These are phyloP conservation scores for Parapristionchus giblindavisi DNA, from an alignment of 2,888 invertebrate genomes.

Conservation along the genomic window DNA sequence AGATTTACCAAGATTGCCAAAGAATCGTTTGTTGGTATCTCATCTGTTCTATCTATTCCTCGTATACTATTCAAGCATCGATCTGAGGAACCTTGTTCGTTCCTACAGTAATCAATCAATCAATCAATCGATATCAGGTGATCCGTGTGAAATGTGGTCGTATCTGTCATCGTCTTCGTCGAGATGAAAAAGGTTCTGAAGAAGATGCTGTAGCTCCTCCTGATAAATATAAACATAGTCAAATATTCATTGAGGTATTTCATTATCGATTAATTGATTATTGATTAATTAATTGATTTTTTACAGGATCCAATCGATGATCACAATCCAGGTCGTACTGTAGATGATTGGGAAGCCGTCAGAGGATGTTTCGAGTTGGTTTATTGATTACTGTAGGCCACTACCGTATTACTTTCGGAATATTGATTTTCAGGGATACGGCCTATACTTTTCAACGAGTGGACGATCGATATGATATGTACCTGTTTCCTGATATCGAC, in stretches of 20 bases:
- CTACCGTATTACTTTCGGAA: too few relatives aligned
- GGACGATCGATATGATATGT: background rate
- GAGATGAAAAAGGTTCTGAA: too few relatives aligned
- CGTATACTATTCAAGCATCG: slow-evolving; percentile 3
- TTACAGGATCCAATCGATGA: slow-evolving; percentile 29
- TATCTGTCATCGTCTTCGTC: background rate
- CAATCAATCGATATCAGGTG: slow-evolving; percentile 30
- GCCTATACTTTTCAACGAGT: background rate
- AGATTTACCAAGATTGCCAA: background rate
- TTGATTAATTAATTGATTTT: slow-evolving; percentile 9
- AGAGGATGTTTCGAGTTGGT: slow-evolving; percentile 42
- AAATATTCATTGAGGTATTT: slow-evolving; percentile 37
- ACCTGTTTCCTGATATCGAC: background rate
- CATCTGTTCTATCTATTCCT: slow-evolving; percentile 31
- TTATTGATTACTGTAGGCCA: background rate
- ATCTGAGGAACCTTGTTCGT: slow-evolving; percentile 3
- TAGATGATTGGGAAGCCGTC: slow-evolving; percentile 37
- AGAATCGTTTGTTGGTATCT: background rate
- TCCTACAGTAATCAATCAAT: background rate
- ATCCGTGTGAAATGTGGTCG: slow-evolving; percentile 35
- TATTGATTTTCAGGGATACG: slow-evolving; percentile 7
- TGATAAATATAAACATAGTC: slow-evolving; percentile 22
- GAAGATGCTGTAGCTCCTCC: background rate
- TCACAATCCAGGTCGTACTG: slow-evolving; percentile 34
- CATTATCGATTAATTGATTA: too few relatives aligned